Percentiles rank a stretch among this genome's conserved stretches.
Evolutionary conservation across 2,113 vertebrate genomes (phyloP).

Genomic region (Misgurnus anguillicaudatus): DNA sequence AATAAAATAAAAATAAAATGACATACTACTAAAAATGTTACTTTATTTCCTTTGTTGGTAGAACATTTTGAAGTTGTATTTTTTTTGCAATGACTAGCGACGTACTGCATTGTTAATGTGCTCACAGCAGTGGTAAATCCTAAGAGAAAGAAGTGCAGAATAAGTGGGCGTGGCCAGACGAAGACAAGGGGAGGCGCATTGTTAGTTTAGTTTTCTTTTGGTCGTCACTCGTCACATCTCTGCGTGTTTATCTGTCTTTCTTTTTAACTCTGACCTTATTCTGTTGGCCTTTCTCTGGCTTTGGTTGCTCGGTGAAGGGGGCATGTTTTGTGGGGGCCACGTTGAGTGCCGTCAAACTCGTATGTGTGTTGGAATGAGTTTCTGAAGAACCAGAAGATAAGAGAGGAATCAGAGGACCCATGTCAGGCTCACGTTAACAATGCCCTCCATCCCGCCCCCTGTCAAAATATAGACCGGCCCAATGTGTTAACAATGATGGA

Average conservation of each 20-base stretch:
- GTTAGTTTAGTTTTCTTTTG: constrained; percentile 44
- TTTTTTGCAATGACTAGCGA: too few species aligned
- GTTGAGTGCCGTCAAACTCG: constrained; percentile 17
- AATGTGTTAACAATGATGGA: constrained; percentile 28
- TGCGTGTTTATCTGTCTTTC: constrained; percentile 23
- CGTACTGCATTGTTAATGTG: neutral
- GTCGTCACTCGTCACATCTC: constrained; percentile 27
- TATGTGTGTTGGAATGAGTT: constrained; percentile 14
- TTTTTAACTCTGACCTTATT: constrained; percentile 5
- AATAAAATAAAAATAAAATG: too few species aligned
- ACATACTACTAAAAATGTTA: too few species aligned
- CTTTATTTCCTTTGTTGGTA: too few species aligned
- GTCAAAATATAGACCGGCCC: neutral
- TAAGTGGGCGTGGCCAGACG: constrained; percentile 3
- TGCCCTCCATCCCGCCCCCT: neutral
- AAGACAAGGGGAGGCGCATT: constrained; percentile 29
- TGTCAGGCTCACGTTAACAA: constrained; percentile 33
- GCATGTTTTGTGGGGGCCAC: constrained; percentile 45
- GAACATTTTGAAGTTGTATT: too few species aligned
- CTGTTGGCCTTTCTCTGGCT: constrained; percentile 25
- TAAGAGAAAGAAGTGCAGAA: neutral
- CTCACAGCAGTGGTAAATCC: neutral
- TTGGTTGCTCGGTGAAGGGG: constrained; percentile 42
- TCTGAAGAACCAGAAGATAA: constrained; percentile 6
- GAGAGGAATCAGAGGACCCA: constrained; percentile 39